Conservation (phyloP, 2,113 vertebrate species). For the Tringa solitaria region DNA sequence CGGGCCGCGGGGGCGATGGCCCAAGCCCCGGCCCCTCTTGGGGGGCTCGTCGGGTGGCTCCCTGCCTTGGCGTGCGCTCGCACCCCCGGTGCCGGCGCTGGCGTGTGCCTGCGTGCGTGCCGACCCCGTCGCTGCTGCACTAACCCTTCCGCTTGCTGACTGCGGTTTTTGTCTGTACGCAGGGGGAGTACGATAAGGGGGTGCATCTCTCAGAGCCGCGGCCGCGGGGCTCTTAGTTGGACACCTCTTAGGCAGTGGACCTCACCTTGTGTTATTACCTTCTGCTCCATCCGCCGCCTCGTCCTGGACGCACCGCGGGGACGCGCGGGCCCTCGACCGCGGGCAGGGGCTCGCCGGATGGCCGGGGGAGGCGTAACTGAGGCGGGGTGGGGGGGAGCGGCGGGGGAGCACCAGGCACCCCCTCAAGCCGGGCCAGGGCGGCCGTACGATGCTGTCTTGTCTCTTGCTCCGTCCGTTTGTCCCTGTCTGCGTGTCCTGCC, state of each 20-base stretch:
- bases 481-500: constrained; percentile 70
- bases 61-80: neutral
- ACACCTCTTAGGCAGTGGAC: constrained; percentile 75
- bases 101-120: neutral
- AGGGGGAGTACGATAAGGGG: constrained; percentile 85
- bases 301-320: constrained; percentile 52
- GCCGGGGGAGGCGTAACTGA: constrained; percentile 9
- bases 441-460: constrained; percentile 47
- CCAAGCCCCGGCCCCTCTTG: neutral
- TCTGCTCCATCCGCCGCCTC: constrained; percentile 62
- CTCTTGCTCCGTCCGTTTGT: constrained; percentile 65
- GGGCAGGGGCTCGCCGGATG: constrained; percentile 37
- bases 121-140: constrained; percentile 59
- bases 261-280: constrained; percentile 77
- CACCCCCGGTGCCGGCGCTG: neutral
- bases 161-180: constrained; percentile 86
- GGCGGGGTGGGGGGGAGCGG: neutral
- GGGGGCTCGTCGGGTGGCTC: neutral
- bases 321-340: constrained; percentile 55
- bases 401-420: constrained; percentile 32
- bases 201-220: constrained; percentile 71
- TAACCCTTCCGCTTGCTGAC: constrained; percentile 84
- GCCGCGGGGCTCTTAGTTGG: constrained; percentile 75
- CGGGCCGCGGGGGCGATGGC: neutral
- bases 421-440: constrained; percentile 40